Evolutionary conservation across 2,888 invertebrate genomes (phyloP), one percentile per base, ranked within the genome.

Genomic region (Drosophila mimica): DNA sequence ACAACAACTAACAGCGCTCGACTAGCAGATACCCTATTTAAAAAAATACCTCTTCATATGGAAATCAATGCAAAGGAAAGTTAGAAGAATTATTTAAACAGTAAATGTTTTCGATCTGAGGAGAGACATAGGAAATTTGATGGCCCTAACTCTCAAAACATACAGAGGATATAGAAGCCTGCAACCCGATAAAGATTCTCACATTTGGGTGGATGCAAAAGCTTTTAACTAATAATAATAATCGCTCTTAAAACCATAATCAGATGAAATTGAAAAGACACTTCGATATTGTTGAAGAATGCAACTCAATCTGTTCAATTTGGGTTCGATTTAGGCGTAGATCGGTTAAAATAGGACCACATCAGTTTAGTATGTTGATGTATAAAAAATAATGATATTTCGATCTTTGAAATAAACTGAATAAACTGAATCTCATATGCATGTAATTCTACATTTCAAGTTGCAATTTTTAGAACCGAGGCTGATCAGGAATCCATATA

Each of bases 241-340:
- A n/a, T n/a, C 4, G 4, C n/a, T 0, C 9, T n/a, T 40, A n/a
- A 11, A 20, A 43, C n/a, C 11, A n/a, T 6, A 11, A 20, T 3
- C 0, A 43, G 0, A 20, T 43, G 43, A 0, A 43, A 3, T 43
- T 13, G 3, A 20, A 20, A 3, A 0, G 0, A 3, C n/a, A 11
- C n/a, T 43, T 43, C n/a, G 11, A 43, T 11, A n/a, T 11, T 11
- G 3, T 43, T 20, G 13, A 0, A 3, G 13, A 6, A 7, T 20
- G 6, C 2, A 13, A 13, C 13, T 6, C n/a, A 43, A 11, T 13
- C 20, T 43, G 43, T 6, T 43, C 11, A 9, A 40, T 40, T 0
- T 11, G 43, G 3, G 0, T 1, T 43, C 1, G 0, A 46, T 20
- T 20, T 40, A 40, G 9, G 1, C 0, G 2, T n/a, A n/a, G n/a